Conservation (phyloP, 2,113 vertebrate species). For the Laterallus jamaicensis region DNA sequence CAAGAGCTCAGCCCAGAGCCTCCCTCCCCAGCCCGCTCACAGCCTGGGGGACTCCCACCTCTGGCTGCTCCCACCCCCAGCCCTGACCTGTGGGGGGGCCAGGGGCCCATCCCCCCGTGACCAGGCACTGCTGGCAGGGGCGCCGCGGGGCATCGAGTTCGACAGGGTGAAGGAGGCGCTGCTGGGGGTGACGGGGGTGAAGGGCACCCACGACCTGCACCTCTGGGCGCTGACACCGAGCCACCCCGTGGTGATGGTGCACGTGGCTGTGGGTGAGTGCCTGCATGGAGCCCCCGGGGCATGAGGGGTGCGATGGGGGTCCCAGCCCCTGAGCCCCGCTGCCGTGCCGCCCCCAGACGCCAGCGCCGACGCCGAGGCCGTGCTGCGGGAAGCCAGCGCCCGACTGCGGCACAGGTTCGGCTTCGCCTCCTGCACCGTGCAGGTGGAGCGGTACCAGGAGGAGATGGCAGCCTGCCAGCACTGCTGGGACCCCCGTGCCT, state of each 20-base stretch:
- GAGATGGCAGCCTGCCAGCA: slow-evolving; percentile 84
- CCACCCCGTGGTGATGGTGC: slow-evolving; percentile 82
- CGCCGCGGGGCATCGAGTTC: slow-evolving; percentile 82
- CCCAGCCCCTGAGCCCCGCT: neutral
- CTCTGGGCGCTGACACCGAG: slow-evolving; percentile 90
- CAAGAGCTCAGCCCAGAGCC: neutral
- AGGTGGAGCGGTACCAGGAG: slow-evolving; percentile 87
- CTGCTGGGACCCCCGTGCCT: slow-evolving; percentile 84
- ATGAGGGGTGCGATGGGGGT: neutral
- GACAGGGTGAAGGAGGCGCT: slow-evolving; percentile 87
- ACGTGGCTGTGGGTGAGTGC: slow-evolving; percentile 86
- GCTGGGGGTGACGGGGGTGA: slow-evolving; percentile 85
- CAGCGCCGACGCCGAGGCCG: slow-evolving; percentile 75
- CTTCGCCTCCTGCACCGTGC: slow-evolving; percentile 88
- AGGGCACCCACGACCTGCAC: slow-evolving; percentile 84
- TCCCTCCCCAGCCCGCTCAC: accelerated
- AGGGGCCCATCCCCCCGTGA: neutral
- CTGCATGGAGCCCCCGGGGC: neutral
- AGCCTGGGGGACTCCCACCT: neutral
- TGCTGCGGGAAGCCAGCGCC: slow-evolving; percentile 85
- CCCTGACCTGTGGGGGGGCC: too few species aligned
- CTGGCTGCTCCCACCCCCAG: neutral
- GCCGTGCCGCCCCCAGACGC: slow-evolving; percentile 74
- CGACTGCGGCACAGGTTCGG: slow-evolving; percentile 87
- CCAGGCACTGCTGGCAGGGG: slow-evolving; percentile 67